Percentiles rank a stretch among this genome's conserved stretches.
phyloP scores from a whole-genome alignment of 2,797 vertebrate species.

The Somateria mollissima region DNA sequence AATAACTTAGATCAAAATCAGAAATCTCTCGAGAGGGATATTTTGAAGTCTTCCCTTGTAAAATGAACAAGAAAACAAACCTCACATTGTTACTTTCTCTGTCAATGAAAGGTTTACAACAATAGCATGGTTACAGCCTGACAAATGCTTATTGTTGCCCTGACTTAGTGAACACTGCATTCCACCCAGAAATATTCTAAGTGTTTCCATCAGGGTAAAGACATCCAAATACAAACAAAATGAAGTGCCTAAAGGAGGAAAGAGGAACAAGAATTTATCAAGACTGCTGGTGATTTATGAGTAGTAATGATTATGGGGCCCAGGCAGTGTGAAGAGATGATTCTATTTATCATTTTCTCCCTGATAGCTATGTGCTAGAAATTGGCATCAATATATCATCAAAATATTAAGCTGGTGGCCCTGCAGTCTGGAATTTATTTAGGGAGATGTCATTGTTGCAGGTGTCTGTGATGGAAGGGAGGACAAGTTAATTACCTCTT shows the following conservation, averaged over 20 bases:
- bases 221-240: slow-evolving; percentile 43
- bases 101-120: slow-evolving; percentile 46
- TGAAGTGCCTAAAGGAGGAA: slow-evolving; percentile 56
- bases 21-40: neutral
- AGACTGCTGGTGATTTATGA: slow-evolving; percentile 58
- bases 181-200: slow-evolving; percentile 62
- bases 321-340: slow-evolving; percentile 67
- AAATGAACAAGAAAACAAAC: slow-evolving; percentile 7
- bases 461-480: slow-evolving; percentile 63
- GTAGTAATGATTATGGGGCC: slow-evolving; percentile 67
- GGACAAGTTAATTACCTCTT: slow-evolving; percentile 88
- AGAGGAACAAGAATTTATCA: slow-evolving; percentile 55
- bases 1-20: neutral
- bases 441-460: slow-evolving; percentile 45
- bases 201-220: slow-evolving; percentile 57
- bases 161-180: slow-evolving; percentile 44
- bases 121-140: neutral
- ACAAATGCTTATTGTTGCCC: slow-evolving; percentile 57
- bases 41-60: neutral
- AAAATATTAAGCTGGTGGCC: slow-evolving; percentile 73
- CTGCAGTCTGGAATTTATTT: slow-evolving; percentile 72
- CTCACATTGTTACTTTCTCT: neutral
- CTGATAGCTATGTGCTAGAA: slow-evolving; percentile 60
- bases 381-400: slow-evolving; percentile 71
- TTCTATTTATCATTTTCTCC: slow-evolving; percentile 50